Conservation (phyloP, 2,888 invertebrate genomes). For the Trichopoda pennipes region DNA sequence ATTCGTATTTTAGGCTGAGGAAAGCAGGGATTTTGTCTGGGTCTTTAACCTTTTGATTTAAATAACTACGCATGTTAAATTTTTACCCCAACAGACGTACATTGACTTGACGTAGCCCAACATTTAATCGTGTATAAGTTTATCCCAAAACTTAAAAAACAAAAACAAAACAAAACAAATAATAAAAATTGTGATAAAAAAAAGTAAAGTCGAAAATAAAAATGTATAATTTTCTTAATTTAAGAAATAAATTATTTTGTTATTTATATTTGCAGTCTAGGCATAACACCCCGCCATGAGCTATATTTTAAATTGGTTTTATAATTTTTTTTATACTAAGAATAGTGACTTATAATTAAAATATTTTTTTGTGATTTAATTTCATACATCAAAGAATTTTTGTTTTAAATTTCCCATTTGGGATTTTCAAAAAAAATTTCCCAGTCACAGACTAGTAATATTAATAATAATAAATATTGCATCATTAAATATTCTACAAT, state of each 20-base stretch:
- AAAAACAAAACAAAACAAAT: background rate
- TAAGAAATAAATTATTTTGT: background rate
- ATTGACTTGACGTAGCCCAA: background rate
- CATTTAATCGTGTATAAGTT: background rate
- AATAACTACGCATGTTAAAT: conserved; percentile 24
- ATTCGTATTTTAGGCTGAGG: conserved; percentile 9
- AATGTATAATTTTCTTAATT: background rate
- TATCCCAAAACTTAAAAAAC: no score
- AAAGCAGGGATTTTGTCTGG: conserved; percentile 52
- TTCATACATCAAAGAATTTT: background rate
- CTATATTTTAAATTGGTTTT: background rate
- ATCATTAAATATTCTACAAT: no score
- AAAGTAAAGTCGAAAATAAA: background rate
- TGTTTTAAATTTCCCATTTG: background rate
- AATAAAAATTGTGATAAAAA: no score
- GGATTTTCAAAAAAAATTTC: background rate
- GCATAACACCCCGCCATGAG: background rate
- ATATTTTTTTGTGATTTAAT: no score
- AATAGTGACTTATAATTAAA: background rate
- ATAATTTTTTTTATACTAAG: background rate
- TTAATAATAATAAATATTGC: background rate
- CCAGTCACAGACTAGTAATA: background rate
- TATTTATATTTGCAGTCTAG: background rate
- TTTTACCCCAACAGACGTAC: background rate
- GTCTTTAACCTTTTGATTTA: conserved; percentile 45